Percentiles rank a stretch among this genome's conserved stretches.
These are phyloP conservation scores for Centropus bengalensis DNA, from an alignment of 2,113 vertebrate genomes.

Conservation along the genomic window DNA sequence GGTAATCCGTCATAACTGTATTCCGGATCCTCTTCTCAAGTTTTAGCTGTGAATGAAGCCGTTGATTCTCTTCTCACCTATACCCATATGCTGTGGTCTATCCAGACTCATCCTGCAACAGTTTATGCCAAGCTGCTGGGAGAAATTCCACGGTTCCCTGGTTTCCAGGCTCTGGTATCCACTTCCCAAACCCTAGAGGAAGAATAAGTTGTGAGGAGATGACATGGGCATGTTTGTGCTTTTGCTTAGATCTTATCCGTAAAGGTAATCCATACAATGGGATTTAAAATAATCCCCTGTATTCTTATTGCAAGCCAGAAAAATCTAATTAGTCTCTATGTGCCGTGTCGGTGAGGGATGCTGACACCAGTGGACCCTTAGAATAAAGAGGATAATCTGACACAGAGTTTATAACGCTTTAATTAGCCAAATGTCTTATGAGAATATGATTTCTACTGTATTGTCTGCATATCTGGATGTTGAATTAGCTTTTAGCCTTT, in stretches of 20 bases:
- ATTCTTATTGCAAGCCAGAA: not conserved
- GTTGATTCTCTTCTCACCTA: not conserved
- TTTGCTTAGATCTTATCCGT: not conserved
- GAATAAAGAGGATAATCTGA: conserved; percentile 31
- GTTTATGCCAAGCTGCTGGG: not conserved
- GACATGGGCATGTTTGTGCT: not conserved
- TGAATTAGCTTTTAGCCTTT: conserved; percentile 13
- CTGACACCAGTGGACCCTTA: conserved; percentile 6
- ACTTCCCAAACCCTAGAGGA: not conserved
- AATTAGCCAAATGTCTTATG: not conserved
- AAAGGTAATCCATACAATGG: not conserved
- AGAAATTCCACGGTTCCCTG: not conserved
- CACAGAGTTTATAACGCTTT: conserved; percentile 4
- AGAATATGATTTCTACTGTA: conserved; percentile 10
- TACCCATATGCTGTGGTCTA: not conserved
- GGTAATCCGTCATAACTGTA: not conserved
- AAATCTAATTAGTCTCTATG: conserved; percentile 19
- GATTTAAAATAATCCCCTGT: conserved; percentile 4
- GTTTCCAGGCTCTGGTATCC: not conserved
- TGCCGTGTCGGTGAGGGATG: not conserved
- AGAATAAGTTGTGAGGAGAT: not conserved
- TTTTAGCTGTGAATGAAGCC: not conserved
- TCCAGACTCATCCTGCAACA: not conserved
- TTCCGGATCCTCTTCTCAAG: not conserved
- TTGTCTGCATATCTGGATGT: conserved; percentile 1